Evolutionary conservation across 2,888 invertebrate species (phyloP).

Genomic region (Operophtera brumata): DNA sequence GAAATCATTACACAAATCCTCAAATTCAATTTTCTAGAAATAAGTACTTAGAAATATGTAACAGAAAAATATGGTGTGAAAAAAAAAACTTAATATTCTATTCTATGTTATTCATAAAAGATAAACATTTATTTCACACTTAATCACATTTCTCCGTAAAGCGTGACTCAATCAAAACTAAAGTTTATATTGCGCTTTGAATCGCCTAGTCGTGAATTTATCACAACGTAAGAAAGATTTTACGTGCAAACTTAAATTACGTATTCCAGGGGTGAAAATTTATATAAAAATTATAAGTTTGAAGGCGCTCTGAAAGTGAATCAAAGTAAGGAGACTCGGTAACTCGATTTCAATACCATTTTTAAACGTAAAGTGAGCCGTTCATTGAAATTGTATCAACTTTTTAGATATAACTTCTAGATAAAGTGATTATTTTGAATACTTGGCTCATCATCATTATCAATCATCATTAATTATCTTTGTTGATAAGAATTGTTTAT

Average conservation of each 20-base stretch:
- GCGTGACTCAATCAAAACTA: conserved; percentile 63
- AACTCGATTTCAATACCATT: neutral
- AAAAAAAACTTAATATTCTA: neutral
- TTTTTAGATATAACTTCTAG: neutral
- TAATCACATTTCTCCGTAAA: conserved; percentile 25
- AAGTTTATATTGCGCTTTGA: conserved; percentile 52
- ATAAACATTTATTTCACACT: neutral
- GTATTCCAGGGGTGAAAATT: conserved; percentile 58
- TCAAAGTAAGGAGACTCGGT: conserved; percentile 7
- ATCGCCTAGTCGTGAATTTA: conserved; percentile 57
- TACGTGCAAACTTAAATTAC: conserved; percentile 72
- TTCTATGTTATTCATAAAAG: neutral
- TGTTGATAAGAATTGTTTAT: too few species aligned
- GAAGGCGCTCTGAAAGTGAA: conserved; percentile 12
- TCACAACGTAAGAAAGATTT: conserved; percentile 56
- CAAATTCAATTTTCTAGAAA: too few species aligned
- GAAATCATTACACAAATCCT: too few species aligned
- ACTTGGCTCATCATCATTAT: neutral
- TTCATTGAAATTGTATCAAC: neutral
- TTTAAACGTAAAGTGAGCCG: neutral
- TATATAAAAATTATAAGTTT: conserved; percentile 43
- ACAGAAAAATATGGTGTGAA: too few species aligned
- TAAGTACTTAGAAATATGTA: too few species aligned
- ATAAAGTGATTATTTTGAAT: neutral
- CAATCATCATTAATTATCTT: too few species aligned